A percentile compares a stretch with the other conserved stretches of the same genome.
phyloP scores from a whole-genome alignment of 2,113 vertebrate genomes.

The Pelecanoides urinatrix region DNA sequence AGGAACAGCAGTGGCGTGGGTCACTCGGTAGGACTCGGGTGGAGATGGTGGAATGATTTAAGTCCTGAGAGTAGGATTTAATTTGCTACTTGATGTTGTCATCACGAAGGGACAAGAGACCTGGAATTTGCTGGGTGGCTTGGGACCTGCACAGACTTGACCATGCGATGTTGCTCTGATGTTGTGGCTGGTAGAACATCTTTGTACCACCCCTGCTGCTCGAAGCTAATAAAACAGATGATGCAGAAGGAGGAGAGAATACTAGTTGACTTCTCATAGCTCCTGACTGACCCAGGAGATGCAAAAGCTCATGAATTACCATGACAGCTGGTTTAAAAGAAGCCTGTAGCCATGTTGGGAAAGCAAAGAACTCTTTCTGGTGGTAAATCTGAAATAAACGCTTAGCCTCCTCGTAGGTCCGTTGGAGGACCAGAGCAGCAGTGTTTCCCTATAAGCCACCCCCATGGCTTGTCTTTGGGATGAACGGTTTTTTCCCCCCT shows the following conservation, averaged over 20 bases:
- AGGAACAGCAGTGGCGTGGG: rapidly evolving
- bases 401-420: not conserved
- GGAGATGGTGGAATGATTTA: not conserved
- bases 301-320: not conserved
- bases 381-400: not conserved
- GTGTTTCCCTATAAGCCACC: not conserved
- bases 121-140: too few relatives aligned
- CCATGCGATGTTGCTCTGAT: rapidly evolving
- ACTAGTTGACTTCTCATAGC: not conserved
- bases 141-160: rapidly evolving
- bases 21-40: rapidly evolving
- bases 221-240: not conserved
- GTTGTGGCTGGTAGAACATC: not conserved
- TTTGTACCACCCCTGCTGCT: not conserved
- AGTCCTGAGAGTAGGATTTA: not conserved
- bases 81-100: not conserved
- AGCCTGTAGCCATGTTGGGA: not conserved
- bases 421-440: not conserved
- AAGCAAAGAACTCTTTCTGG: not conserved
- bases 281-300: not conserved
- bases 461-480: not conserved
- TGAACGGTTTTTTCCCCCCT: not conserved
- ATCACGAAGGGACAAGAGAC: rapidly evolving
- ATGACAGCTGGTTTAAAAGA: not conserved
- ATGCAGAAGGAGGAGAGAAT: not conserved